A percentile compares a stretch with the other conserved stretches of the same genome.
phyloP scores from a whole-genome alignment of 2,888 invertebrate genomes.

The Zhengitettix transpicula region DNA sequence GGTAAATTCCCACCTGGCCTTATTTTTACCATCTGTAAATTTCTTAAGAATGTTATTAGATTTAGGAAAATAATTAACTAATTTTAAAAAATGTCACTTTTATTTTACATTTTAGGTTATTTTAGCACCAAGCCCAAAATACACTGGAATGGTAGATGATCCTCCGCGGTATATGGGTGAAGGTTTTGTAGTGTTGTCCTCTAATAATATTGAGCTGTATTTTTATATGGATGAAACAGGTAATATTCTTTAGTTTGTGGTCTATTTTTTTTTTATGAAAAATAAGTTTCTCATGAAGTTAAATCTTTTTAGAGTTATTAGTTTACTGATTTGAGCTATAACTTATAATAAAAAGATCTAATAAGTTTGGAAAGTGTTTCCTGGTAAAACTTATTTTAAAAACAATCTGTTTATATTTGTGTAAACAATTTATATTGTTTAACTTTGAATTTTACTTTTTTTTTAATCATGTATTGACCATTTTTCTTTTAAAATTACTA shows the following conservation, averaged over 20 bases:
- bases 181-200: constrained; percentile 92
- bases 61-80: too few relatives aligned
- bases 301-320: background rate
- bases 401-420: too few relatives aligned
- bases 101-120: constrained; percentile 38
- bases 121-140: constrained; percentile 90
- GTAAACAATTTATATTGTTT: too few relatives aligned
- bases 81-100: too few relatives aligned
- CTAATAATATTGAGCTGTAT: constrained; percentile 85
- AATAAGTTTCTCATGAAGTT: background rate
- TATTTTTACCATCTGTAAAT: too few relatives aligned
- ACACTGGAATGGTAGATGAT: constrained; percentile 81
- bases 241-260: constrained; percentile 14
- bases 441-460: too few relatives aligned
- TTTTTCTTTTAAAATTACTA: too few relatives aligned
- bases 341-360: background rate
- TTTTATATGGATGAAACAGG: constrained; percentile 97
- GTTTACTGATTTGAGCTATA: too few relatives aligned
- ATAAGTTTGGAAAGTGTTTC: background rate
- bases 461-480: too few relatives aligned
- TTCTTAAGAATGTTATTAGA: too few relatives aligned
- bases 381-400: background rate
- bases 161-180: constrained; percentile 97
- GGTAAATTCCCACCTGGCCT: constrained; percentile 15
- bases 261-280: background rate